Base-by-base conservation (phyloP, 2,113 vertebrate genomes). In the Gracilinanus agilis region DNA sequence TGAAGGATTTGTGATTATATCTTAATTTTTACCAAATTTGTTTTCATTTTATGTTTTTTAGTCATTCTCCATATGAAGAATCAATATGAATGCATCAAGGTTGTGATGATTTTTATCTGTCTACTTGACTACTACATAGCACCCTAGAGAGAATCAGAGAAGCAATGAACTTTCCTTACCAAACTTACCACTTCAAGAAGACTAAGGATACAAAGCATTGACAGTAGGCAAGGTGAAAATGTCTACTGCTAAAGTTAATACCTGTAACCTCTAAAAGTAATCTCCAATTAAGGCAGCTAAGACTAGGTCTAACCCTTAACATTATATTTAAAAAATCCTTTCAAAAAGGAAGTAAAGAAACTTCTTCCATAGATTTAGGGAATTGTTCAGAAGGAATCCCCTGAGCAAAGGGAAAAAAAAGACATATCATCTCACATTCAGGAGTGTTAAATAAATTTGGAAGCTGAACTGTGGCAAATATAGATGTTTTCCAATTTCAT, bases 281-380 rank as follows among this genome's bases (percentile, higher is more conserved):
- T 90, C 25, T 49, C 2, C 11, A 34, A 58, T 90, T 88, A 67
- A 90, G 0, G 4, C 55, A n/a, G 2, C 56, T 93, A 24, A 93
- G 54, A 55, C 44, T 61, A 9, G 53, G 0, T 92, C 9, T 54
- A 9, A 44, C 23, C 21, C 0, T 88, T 16, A 92, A 10, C n/a
- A 93, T 49, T 92, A 58, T 44, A 13, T 89, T 53, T 27, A 75
- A 29, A 88, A 55, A 83, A 89, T 55, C 90, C 90, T 88, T 55
- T 55, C 11, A 44, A 23, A 0, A 29, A 53, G 16, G 40, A 93
- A 93, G 24, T 2, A 54, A 94, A 24, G 0, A 3, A 53, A 44
- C 29, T 67, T 34, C 9, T 7, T n/a, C 34, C 8, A 75, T 75
- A 75, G 34, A 75, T 13, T 19, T 6, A 67, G 16, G 67, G 19